Base-by-base conservation (phyloP, 2,888 invertebrate genomes). In the Panopea generosa region DNA sequence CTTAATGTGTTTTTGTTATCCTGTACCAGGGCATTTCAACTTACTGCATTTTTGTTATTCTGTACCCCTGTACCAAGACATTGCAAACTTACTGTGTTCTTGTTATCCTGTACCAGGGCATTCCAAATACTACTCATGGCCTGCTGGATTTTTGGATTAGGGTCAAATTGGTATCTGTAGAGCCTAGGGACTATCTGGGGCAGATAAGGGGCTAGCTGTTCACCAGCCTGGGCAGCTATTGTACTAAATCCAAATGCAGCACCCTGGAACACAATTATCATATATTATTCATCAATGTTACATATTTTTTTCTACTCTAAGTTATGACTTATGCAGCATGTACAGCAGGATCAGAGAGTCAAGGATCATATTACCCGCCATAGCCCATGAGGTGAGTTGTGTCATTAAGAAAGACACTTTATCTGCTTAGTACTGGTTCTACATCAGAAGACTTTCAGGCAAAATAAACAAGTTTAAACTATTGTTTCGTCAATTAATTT, bases 111-210 rank as follows among this genome's bases (percentile, higher is more conserved):
- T 11, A 98, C 97, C 57, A 99, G 94, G 16, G 96, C 96, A 82
- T 96, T 96, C 98, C 98, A 99, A 88, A 99, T 98, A 88, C 96
- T 96, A 60, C 96, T 95, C 98, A 99, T 98, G 18, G 97, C 97
- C 90, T 96, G 95, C 92, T 98, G 98, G 84, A 98, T 96, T 90
- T 96, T 96, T 38, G 97, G 96, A 75, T 97, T 97, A 14, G 98
- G 98, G 93, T 99, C 98, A 93, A 97, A 98, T 90, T 97, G 96
- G 93, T 96, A 96, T 57, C 96, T 95, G 91, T 96, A 98, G 26
- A 98, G 94, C 60, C 97, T 95, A 16, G 98, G 98, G 55, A 98
- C 95, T 71, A 98, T 97, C 91, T 95, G 95, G 0, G 96, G 96
- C 82, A 98, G 92, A 92, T 96, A 96, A 9, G 96, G 95, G 61